phyloP scores from a whole-genome alignment of 92 coral and sea anemone species.

The Porites cylindrica region DNA sequence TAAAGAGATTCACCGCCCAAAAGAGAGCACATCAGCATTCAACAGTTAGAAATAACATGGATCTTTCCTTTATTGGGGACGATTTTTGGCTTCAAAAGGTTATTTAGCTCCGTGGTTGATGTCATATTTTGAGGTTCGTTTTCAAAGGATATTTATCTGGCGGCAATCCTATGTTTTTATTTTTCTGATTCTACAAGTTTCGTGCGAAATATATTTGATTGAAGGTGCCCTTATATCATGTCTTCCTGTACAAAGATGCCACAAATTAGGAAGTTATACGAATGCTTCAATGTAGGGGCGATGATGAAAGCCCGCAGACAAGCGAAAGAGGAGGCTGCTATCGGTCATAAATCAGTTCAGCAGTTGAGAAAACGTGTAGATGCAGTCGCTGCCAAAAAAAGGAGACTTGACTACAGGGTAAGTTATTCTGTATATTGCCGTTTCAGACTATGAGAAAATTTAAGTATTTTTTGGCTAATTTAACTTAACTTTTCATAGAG shows the following conservation, averaged over 20 bases:
- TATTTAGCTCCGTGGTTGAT: constrained; percentile 25
- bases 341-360: constrained; percentile 55
- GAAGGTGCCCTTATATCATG: constrained; percentile 38
- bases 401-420: constrained; percentile 71
- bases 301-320: constrained; percentile 66
- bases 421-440: constrained; percentile 23
- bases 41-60: neutral
- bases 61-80: constrained; percentile 20
- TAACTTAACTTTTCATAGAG: no score
- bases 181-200: constrained; percentile 38
- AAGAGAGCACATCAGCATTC: neutral
- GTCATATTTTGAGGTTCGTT: neutral
- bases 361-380: constrained; percentile 43
- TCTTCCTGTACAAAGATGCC: constrained; percentile 61
- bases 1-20: neutral
- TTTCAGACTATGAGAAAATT: neutral
- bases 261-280: constrained; percentile 47
- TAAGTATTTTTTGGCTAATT: neutral
- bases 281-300: constrained; percentile 61
- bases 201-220: constrained; percentile 48
- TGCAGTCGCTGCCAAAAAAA: constrained; percentile 57
- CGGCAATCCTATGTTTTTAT: constrained; percentile 71
- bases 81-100: constrained; percentile 71
- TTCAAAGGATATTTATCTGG: constrained; percentile 16
- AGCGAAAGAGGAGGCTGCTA: constrained; percentile 51